phyloP scores from a whole-genome alignment of 2,797 vertebrate genomes.

The Selene dorsalis region DNA sequence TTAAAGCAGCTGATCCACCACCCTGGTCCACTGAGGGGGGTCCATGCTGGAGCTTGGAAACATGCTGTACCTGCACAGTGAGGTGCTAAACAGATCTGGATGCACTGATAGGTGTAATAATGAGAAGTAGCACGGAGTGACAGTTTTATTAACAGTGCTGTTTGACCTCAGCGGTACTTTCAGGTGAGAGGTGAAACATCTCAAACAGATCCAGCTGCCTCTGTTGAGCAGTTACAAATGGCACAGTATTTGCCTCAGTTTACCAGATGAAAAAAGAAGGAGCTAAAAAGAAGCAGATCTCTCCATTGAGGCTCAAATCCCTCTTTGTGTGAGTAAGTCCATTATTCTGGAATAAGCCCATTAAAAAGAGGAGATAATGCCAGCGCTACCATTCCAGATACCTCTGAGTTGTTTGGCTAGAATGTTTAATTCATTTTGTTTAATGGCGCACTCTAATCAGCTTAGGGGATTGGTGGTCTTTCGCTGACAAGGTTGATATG shows the following conservation, averaged over 20 bases:
- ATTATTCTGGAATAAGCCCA: constrained; percentile 65
- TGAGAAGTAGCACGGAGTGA: not conserved
- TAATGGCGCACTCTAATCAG: constrained; percentile 76
- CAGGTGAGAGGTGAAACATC: not conserved
- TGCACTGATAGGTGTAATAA: not conserved
- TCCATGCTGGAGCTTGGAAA: constrained; percentile 23
- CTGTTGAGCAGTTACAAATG: not conserved
- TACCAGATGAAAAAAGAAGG: not conserved
- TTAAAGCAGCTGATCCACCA: constrained; percentile 58
- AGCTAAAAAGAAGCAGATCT: constrained; percentile 33
- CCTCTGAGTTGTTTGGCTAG: constrained; percentile 59
- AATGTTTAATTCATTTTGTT: constrained; percentile 69
- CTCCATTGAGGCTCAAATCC: constrained; percentile 38
- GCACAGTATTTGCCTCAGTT: not conserved
- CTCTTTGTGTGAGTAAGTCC: constrained; percentile 51
- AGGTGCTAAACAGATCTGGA: constrained; percentile 19
- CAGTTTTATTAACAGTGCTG: not conserved
- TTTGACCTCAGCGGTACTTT: not conserved
- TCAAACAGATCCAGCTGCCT: not conserved
- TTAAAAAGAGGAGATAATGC: constrained; percentile 63
- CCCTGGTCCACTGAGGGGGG: constrained; percentile 46
- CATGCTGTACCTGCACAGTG: constrained; percentile 21
- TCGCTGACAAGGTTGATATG: constrained; percentile 35
- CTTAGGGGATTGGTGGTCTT: constrained; percentile 69
- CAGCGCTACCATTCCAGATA: constrained; percentile 39